phyloP scores from a whole-genome alignment of 2,113 vertebrate genomes.

The Hydropotes inermis region DNA sequence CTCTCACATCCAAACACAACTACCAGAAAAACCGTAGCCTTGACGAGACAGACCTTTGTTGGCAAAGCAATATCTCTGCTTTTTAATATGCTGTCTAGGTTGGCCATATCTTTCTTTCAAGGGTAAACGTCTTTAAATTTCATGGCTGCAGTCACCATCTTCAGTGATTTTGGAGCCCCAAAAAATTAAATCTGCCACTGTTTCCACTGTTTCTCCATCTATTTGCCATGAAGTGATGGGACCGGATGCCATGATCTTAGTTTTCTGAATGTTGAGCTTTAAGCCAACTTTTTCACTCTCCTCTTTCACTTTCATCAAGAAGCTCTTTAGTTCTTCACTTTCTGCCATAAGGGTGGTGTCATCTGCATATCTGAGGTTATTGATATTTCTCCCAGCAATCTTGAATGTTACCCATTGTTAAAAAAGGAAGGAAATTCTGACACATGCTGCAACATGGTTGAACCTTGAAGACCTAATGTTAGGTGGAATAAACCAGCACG shows the following conservation, averaged over 20 bases:
- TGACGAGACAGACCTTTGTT: fast-evolving
- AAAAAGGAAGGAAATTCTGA: background rate
- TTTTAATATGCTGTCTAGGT: background rate
- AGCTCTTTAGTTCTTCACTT: background rate
- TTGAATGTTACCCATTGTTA: background rate
- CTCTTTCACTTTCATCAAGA: background rate
- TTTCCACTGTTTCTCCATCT: background rate
- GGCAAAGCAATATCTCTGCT: background rate
- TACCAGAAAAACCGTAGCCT: background rate
- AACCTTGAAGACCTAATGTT: background rate
- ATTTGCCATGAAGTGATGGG: background rate
- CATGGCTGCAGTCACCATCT: background rate
- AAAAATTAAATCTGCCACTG: background rate
- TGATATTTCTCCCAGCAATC: background rate
- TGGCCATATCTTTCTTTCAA: background rate
- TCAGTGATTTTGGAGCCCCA: background rate
- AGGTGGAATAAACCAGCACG: background rate
- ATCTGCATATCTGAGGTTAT: background rate
- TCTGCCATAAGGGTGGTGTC: background rate
- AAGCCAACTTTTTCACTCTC: background rate
- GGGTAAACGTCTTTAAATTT: background rate
- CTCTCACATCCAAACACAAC: background rate
- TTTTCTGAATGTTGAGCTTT: background rate
- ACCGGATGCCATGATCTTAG: fast-evolving
- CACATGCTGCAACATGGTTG: background rate